Conservation (phyloP, 2,113 vertebrate genomes). For the Indicator maculatus region DNA sequence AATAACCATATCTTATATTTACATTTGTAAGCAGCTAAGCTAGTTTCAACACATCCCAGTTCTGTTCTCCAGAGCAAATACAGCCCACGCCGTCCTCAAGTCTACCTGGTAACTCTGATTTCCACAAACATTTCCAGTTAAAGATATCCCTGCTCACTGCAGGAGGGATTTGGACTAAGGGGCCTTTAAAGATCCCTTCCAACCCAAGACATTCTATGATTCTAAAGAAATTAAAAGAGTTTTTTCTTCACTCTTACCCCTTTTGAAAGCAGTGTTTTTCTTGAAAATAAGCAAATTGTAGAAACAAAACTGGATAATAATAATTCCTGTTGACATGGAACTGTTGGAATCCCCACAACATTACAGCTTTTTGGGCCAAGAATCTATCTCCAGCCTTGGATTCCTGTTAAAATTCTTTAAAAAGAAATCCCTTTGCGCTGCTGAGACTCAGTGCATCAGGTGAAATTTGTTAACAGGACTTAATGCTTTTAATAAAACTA, state of each 20-base stretch:
- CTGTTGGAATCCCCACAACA: background rate
- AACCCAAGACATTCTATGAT: background rate
- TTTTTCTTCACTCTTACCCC: background rate
- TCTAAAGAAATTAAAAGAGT: background rate
- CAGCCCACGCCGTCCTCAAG: background rate
- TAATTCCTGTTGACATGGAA: background rate
- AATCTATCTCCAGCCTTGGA: background rate
- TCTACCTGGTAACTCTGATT: background rate
- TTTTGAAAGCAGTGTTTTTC: background rate
- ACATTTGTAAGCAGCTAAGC: background rate
- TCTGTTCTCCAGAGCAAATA: background rate
- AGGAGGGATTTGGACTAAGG: background rate
- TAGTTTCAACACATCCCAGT: constrained; percentile 18
- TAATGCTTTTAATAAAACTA: background rate
- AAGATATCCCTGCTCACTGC: background rate
- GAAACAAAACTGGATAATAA: background rate
- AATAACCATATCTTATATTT: background rate
- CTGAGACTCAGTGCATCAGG: no score
- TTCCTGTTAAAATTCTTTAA: background rate
- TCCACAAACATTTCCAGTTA: background rate
- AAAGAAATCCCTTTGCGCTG: background rate
- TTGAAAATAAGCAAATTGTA: background rate
- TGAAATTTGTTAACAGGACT: background rate
- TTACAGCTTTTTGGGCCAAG: background rate
- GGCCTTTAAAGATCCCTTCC: background rate